Percentiles rank a stretch among this genome's conserved stretches.
Conservation (phyloP, 2,797 vertebrate genomes). For the Neosalanx taihuensis region DNA sequence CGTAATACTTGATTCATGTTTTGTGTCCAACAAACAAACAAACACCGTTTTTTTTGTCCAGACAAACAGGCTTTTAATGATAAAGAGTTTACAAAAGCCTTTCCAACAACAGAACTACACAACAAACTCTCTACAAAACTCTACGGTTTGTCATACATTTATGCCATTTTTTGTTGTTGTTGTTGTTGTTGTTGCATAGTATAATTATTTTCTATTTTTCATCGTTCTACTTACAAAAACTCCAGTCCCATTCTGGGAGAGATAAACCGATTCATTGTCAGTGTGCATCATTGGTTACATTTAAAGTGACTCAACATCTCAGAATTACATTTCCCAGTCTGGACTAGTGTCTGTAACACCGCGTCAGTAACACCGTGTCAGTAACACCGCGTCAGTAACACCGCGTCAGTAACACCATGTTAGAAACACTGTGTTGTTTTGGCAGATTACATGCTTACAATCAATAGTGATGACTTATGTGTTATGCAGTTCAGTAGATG, state of each 20-base stretch:
- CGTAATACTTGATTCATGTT: neutral
- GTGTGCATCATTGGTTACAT: slow-evolving; percentile 8
- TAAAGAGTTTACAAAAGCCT: slow-evolving; percentile 24
- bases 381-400: too few relatives aligned
- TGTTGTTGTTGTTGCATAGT: neutral
- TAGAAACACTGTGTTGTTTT: too few relatives aligned
- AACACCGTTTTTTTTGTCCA: slow-evolving; percentile 3
- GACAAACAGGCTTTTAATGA: slow-evolving; percentile 35
- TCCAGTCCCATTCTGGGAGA: neutral
- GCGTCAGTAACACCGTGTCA: too few relatives aligned
- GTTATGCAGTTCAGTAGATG: neutral
- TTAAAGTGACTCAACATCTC: neutral
- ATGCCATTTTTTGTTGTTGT: neutral
- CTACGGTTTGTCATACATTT: slow-evolving; percentile 1
- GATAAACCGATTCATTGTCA: slow-evolving; percentile 17
- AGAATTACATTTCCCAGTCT: neutral
- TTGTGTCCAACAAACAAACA: neutral
- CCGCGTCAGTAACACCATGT: too few relatives aligned
- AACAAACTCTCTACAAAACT: slow-evolving; percentile 13
- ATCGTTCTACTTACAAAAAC: neutral
- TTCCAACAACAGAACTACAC: slow-evolving; percentile 8
- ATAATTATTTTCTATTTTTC: neutral
- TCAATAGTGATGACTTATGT: neutral
- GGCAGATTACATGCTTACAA: too few relatives aligned
- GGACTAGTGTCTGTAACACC: neutral